phyloP scores from a whole-genome alignment of 2,113 vertebrate genomes.

The Haemorhous mexicanus region DNA sequence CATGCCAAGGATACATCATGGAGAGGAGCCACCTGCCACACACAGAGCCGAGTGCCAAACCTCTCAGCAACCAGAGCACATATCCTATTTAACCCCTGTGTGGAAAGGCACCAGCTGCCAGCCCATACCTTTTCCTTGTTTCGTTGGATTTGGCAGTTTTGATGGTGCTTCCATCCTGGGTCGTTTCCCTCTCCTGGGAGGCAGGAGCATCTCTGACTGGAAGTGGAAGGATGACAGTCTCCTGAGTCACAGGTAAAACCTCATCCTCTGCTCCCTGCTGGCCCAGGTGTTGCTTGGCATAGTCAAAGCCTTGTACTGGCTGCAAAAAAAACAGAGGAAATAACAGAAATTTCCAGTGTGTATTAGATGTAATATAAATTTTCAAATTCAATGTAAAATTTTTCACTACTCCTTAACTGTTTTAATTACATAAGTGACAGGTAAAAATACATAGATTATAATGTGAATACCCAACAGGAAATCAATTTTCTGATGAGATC shows the following conservation, averaged over 20 bases:
- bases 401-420: neutral
- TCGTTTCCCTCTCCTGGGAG: constrained; percentile 86
- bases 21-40: neutral
- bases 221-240: constrained; percentile 88
- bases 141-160: constrained; percentile 86
- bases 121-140: constrained; percentile 89
- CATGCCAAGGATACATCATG: neutral
- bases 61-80: neutral
- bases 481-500: neutral
- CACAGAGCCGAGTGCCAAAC: neutral
- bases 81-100: neutral
- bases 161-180: constrained; percentile 86
- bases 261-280: constrained; percentile 94
- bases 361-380: neutral
- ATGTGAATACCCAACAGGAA: neutral
- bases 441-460: neutral
- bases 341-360: neutral
- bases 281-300: constrained; percentile 96
- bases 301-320: constrained; percentile 98
- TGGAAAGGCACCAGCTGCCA: neutral
- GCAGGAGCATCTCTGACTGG: constrained; percentile 84
- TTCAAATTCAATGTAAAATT: neutral
- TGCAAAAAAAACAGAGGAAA: constrained; percentile 55
- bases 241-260: constrained; percentile 88
- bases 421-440: neutral